Evolutionary conservation across 2,888 invertebrate genomes (phyloP), one percentile per base, ranked within the genome.

Genomic region (Drosophila acutilabella): DNA sequence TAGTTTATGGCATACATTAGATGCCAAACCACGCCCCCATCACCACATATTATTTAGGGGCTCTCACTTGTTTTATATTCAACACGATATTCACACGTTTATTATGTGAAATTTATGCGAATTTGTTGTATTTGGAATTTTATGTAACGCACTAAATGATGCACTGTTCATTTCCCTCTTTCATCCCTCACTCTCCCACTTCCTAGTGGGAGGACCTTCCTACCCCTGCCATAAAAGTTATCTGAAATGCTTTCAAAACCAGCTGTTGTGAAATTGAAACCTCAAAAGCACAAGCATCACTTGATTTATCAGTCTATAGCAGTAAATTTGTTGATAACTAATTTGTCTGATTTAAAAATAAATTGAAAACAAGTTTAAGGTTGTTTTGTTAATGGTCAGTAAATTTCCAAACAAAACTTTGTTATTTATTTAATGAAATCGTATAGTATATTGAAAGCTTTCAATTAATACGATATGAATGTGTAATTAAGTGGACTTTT

Each of bases 41-140:
- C 20, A 20, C 20, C 20, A 60, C 70, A 77, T 61, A 87, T 84
- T 67, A 68, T 67, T 33, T 44, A 5, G 7, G 11, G 10, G 26
- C 14, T 11, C 52, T 41, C 51, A 53, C 66, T 62, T 57, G 59
- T 58, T 86, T 30, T 61, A 71, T 77, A 75, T 79, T 85, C 78
- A 73, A 72, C 44, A 58, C 75, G 75, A 62, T 78, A 81, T 69
- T 64, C 68, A 64, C 76, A 78, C 78, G 80, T 81, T 83, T 81
- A 87, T 85, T 80, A 87, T 83, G 88, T 80, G 75, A 80, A 83
- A 77, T 78, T 81, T 85, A 81, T 82, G 82, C 69, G 67, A 71
- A 60, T 59, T 81, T 79, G 75, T 67, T 78, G 80, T 78, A 44
- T 51, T 66, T 66, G 41, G 53, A 33, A 18, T 68, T 72, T 72